Conservation (phyloP, 1,140 invertebrate genomes). For the Drosophila truncata region DNA sequence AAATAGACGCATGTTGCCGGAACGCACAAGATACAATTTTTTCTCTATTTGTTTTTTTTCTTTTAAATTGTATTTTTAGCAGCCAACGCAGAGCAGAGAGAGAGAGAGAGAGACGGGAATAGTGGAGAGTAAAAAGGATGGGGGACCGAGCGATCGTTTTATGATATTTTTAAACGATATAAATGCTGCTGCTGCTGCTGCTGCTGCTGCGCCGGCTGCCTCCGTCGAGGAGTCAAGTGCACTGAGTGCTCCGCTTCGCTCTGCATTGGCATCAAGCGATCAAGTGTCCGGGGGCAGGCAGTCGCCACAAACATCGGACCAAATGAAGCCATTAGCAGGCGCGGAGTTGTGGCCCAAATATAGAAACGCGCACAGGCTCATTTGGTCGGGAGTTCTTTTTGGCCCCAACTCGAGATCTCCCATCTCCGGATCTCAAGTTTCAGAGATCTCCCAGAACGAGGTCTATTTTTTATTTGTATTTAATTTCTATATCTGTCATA, state of each 20-base stretch:
- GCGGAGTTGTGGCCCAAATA: conserved; percentile 70
- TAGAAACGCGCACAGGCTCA: conserved; percentile 32
- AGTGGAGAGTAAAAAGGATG: conserved; percentile 14
- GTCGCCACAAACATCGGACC: conserved; percentile 42
- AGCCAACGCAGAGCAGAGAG: conserved; percentile 30
- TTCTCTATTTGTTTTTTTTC: not conserved
- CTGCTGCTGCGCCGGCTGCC: not conserved
- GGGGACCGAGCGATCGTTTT: conserved; percentile 41
- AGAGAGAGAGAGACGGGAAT: conserved; percentile 28
- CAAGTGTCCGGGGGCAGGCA: conserved; percentile 64
- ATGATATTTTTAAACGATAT: conserved; percentile 74
- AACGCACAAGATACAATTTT: conserved; percentile 26
- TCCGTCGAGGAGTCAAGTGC: conserved; percentile 60
- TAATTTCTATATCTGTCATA: not conserved
- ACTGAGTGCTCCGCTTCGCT: conserved; percentile 35
- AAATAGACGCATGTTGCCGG: conserved; percentile 30
- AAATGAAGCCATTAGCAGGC: conserved; percentile 52
- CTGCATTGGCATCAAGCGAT: conserved; percentile 71
- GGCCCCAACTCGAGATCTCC: conserved; percentile 2
- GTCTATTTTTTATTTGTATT: not conserved
- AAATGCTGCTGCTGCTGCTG: conserved; percentile 56
- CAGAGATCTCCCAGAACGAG: conserved; percentile 32
- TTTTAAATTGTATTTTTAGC: conserved; percentile 35
- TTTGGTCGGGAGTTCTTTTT: conserved; percentile 39
- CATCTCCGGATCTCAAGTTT: conserved; percentile 32